Base-by-base conservation (phyloP, 2,113 vertebrate species). In the Amphilophus citrinellus region DNA sequence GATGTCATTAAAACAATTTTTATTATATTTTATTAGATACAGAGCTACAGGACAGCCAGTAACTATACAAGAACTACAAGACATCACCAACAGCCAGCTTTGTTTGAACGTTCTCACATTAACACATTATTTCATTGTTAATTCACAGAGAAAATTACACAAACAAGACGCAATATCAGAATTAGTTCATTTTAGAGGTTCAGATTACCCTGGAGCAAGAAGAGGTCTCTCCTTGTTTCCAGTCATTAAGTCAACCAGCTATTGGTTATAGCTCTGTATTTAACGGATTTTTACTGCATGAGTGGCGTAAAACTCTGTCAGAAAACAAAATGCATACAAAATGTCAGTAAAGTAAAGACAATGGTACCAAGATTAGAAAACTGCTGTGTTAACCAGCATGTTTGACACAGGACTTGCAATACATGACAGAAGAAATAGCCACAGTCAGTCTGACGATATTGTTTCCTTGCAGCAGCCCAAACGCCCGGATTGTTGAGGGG, bases 401-500 rank as follows among this genome's bases (percentile, higher is more conserved):
- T 84, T 76, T 77, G 79, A 85, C 68, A 82, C 71, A 80, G 77
- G 59, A 50, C 80, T 73, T 47, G 61, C 57, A 73, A 84, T 37
- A 65, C 47, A 77, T 82, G 79, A 71, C 9, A 32, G 84, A 76
- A 76, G 14, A 50, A 89, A 73, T 61, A 77, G 87, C 80, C 35
- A 47, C 50, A 78, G 86, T 66, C 57, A 53, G 77, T 79, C 68
- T n/a, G 62, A 83, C 81, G 63, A 66, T 58, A 79, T 80, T 82
- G 82, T 84, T 86, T 89, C 84, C 88, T 82, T 77, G 82, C 84
- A 50, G 87, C 77, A 75, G 82, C 83, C 83, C 80, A 76, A 93
- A 88, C 24, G 86, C 71, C 81, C 85, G 84, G 79, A 91, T 93
- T 91, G 90, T 93, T 85, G 88, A 85, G 75, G 89, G 82, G 92